Evolutionary conservation across 1,140 invertebrate genomes (phyloP).

Genomic region (Schlechtendalia chinensis): DNA sequence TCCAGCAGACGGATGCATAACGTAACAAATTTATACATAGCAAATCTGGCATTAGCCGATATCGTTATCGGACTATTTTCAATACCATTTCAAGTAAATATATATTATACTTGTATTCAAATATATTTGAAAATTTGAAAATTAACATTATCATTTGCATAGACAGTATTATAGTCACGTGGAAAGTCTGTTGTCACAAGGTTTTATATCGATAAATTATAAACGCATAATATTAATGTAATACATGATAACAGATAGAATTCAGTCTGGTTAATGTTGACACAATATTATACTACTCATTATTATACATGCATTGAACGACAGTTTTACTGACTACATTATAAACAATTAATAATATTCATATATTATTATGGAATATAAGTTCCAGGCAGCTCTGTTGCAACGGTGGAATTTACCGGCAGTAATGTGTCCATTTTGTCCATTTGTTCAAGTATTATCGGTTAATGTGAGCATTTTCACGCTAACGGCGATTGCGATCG

Average conservation of each 20-base stretch:
- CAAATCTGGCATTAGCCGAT: slow-evolving; percentile 74
- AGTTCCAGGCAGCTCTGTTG: slow-evolving; percentile 62
- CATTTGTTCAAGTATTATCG: slow-evolving; percentile 61
- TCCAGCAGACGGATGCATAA: slow-evolving; percentile 73
- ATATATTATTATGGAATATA: slow-evolving; percentile 37
- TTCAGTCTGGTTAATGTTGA: no score
- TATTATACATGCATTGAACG: no score
- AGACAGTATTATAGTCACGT: no score
- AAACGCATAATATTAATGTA: no score
- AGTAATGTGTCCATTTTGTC: slow-evolving; percentile 62
- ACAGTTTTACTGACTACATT: no score
- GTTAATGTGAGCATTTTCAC: slow-evolving; percentile 64
- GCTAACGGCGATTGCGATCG: slow-evolving; percentile 60
- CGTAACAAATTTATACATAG: slow-evolving; percentile 79
- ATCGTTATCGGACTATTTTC: slow-evolving; percentile 76
- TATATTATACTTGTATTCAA: background rate
- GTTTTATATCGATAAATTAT: no score
- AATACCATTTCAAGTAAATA: slow-evolving; percentile 74
- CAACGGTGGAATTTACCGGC: slow-evolving; percentile 62
- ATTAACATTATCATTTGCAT: no score
- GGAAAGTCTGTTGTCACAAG: no score
- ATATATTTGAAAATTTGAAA: no score
- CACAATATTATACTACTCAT: no score
- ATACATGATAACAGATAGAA: no score
- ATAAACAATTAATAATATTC: background rate